Conservation (phyloP, 1,140 invertebrate species). For the Sycophila sp. region DNA sequence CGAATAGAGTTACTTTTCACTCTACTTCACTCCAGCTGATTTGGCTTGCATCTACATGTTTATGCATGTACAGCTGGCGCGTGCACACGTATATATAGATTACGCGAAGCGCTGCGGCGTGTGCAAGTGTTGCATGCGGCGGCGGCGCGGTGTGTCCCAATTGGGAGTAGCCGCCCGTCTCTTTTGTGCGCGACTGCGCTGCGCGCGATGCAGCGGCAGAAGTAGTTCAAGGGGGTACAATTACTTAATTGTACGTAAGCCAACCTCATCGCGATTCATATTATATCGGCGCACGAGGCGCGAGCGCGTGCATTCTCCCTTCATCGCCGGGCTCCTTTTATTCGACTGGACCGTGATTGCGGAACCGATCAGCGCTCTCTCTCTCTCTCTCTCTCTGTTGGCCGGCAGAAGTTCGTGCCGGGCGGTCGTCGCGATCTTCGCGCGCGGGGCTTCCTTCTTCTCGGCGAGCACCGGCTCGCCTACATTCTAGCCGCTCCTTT, state of each 20-base stretch:
- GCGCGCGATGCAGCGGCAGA: conserved; percentile 36
- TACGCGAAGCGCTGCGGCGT: conserved; percentile 36
- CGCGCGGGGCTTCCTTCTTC: neutral
- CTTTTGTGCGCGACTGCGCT: conserved; percentile 34
- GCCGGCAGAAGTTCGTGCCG: neutral
- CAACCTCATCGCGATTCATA: conserved; percentile 39
- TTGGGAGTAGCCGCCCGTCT: conserved; percentile 33
- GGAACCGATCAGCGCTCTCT: too few relatives aligned
- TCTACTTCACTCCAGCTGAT: too few relatives aligned
- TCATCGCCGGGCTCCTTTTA: too few relatives aligned
- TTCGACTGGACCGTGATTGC: too few relatives aligned
- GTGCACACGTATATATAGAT: conserved; percentile 27
- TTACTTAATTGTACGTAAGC: conserved; percentile 46
- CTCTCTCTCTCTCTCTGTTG: neutral
- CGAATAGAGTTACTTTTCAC: too few relatives aligned
- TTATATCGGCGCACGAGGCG: conserved; percentile 17
- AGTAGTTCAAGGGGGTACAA: conserved; percentile 49
- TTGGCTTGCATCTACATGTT: too few relatives aligned
- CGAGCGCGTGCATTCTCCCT: neutral
- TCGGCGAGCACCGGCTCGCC: neutral
- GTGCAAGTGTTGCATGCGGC: too few relatives aligned
- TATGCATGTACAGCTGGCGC: neutral
- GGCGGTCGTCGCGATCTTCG: neutral
- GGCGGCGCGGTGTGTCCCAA: conserved; percentile 33
- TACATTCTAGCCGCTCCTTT: neutral